Evolutionary conservation across 2,797 vertebrate species (phyloP), one percentile per base, ranked within the genome.

Genomic region (Sebastes oblongus): DNA sequence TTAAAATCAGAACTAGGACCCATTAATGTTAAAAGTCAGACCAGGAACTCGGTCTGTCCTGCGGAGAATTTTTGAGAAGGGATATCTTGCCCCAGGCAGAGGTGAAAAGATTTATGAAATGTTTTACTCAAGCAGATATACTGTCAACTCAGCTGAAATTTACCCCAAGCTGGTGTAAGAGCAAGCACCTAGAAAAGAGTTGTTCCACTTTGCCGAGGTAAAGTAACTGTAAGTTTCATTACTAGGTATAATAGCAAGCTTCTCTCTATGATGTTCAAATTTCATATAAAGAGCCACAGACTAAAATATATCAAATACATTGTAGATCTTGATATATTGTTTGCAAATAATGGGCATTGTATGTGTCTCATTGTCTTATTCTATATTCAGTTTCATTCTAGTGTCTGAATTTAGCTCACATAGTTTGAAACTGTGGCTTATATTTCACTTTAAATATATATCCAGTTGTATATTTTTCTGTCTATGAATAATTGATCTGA

Each of bases 401-500:
- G 12, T 3, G n/a, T 73, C 69, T 65, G 14, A 60, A 72, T 84
- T 62, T 56, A 78, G 25, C 61, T 52, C 5, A 8, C 13, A 12
- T 6, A 56, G 20, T 59, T 55, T 64, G 16, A 67, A 74, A 54
- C 13, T 52, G 22, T 67, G 25, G 12, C 54, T 55, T 34, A 1
- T 70, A 22, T 73, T 67, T 62, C 50, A 18, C 39, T 77, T 2
- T 29, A 39, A 55, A 5, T 39, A 50, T 55, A 12, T 58, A 32
- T 78, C 5, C 58, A 64, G 16, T 61, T 71, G 30, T 66, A 22
- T 76, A 70, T 78, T 56, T 34, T 66, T 77, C 58, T 72, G 5
- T 32, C 5, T 54, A 68, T 80, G 54, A 87, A 84, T 82, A 84
- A 83, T 82, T 86, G 69, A 84, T 84, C 72, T 66, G 69, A 62